These are phyloP conservation scores for Neuroscelio doddi DNA, from an alignment of 2,888 invertebrate species.

Conservation along the genomic window DNA sequence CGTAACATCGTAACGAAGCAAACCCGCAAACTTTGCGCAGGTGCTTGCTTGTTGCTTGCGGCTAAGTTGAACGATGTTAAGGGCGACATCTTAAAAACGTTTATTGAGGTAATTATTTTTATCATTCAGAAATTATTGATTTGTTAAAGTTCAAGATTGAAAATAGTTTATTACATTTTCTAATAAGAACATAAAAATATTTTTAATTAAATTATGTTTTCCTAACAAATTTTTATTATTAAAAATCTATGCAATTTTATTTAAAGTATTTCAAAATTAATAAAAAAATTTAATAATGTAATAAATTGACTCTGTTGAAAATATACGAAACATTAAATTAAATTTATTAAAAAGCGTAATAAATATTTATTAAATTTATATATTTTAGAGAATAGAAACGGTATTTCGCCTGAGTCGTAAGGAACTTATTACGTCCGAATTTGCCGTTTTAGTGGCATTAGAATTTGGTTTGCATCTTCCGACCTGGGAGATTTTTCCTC, in stretches of 20 bases:
- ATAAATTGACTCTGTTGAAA: too few relatives aligned
- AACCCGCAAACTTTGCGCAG: slow-evolving; percentile 96
- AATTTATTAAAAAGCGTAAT: too few relatives aligned
- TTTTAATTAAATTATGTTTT: too few relatives aligned
- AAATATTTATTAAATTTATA: slow-evolving; percentile 11
- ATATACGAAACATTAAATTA: too few relatives aligned
- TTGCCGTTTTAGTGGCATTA: slow-evolving; percentile 93
- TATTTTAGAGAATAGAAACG: slow-evolving; percentile 87
- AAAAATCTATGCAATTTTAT: too few relatives aligned
- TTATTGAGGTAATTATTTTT: slow-evolving; percentile 84
- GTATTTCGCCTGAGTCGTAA: slow-evolving; percentile 92
- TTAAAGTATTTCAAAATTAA: too few relatives aligned
- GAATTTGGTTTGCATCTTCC: slow-evolving; percentile 96
- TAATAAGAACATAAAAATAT: neutral
- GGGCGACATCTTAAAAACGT: slow-evolving; percentile 86
- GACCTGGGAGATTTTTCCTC: slow-evolving; percentile 92
- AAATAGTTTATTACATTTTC: too few relatives aligned
- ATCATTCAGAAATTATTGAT: slow-evolving; percentile 15
- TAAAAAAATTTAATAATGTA: too few relatives aligned
- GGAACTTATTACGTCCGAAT: slow-evolving; percentile 92
- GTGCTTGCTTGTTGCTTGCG: slow-evolving; percentile 93
- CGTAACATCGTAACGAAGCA: slow-evolving; percentile 94
- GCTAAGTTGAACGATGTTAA: slow-evolving; percentile 98
- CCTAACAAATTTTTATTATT: too few relatives aligned
- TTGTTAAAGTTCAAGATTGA: too few relatives aligned